A percentile compares a stretch with the other conserved stretches of the same genome.
Conservation (phyloP, 2,888 invertebrate genomes). For the Galeopsomyia nigrocyanea region DNA sequence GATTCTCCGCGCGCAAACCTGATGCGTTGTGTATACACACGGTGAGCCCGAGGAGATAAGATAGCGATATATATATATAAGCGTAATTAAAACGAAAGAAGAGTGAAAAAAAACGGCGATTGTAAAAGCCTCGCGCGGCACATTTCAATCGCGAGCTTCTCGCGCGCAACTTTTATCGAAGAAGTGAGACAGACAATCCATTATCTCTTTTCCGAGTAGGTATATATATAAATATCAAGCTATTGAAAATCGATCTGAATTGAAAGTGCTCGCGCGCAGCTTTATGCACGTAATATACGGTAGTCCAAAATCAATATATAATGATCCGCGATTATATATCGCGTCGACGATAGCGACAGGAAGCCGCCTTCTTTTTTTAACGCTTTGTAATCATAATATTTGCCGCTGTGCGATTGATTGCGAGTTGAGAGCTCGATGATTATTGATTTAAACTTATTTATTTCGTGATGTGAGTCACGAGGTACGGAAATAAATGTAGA, state of each 20-base stretch:
- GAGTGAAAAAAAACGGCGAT: conserved; percentile 19
- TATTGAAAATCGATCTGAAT: background rate
- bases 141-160: conserved; percentile 18
- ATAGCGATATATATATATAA: conserved; percentile 6
- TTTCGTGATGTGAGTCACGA: too few relatives aligned
- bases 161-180: background rate
- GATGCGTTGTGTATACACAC: background rate
- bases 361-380: too few relatives aligned
- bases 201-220: background rate
- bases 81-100: conserved; percentile 34
- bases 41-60: conserved; percentile 25
- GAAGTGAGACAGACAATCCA: too few relatives aligned
- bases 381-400: conserved; percentile 21
- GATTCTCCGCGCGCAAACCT: conserved; percentile 7
- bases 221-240: background rate
- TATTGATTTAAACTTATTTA: too few relatives aligned
- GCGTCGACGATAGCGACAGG: too few relatives aligned
- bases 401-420: too few relatives aligned
- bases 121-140: conserved; percentile 16
- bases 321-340: too few relatives aligned
- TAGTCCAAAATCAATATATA: conserved; percentile 26
- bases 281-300: conserved; percentile 11
- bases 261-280: background rate
- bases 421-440: too few relatives aligned
- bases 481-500: too few relatives aligned